Conservation (phyloP, 2,888 invertebrate species). For the Apodemia mormo region DNA sequence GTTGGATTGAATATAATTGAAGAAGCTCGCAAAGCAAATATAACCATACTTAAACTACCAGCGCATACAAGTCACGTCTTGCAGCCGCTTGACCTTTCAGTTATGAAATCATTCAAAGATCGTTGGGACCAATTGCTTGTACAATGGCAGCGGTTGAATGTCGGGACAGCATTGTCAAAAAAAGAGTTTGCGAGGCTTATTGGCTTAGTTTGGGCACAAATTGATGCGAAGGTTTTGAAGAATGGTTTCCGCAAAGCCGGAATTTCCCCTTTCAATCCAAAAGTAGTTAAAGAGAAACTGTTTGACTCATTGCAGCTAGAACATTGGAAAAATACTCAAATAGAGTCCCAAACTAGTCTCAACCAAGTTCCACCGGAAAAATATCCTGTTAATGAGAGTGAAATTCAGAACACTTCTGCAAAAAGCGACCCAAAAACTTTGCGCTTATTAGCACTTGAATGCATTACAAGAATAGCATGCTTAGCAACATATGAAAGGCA, state of each 20-base stretch:
- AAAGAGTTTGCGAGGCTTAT: constrained; percentile 5
- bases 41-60: constrained; percentile 36
- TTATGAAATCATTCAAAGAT: constrained; percentile 28
- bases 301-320: constrained; percentile 6
- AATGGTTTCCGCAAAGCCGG: constrained; percentile 17
- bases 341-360: too few relatives aligned
- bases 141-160: constrained; percentile 38
- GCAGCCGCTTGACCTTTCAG: constrained; percentile 39
- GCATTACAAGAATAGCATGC: too few relatives aligned
- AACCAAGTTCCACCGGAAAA: neutral
- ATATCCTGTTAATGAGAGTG: neutral
- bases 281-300: neutral
- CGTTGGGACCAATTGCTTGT: constrained; percentile 37
- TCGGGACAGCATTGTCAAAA: constrained; percentile 26
- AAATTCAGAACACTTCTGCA: too few relatives aligned
- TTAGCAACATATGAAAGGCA: too few relatives aligned
- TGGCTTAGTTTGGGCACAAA: constrained; percentile 1
- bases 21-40: constrained; percentile 11
- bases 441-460: too few relatives aligned
- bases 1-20: constrained; percentile 32
- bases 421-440: too few relatives aligned
- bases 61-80: constrained; percentile 39
- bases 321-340: neutral
- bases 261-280: constrained; percentile 6
- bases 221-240: neutral